These are phyloP conservation scores for Margaritifera margaritifera DNA, from an alignment of 2,888 invertebrate species.

Conservation along the genomic window DNA sequence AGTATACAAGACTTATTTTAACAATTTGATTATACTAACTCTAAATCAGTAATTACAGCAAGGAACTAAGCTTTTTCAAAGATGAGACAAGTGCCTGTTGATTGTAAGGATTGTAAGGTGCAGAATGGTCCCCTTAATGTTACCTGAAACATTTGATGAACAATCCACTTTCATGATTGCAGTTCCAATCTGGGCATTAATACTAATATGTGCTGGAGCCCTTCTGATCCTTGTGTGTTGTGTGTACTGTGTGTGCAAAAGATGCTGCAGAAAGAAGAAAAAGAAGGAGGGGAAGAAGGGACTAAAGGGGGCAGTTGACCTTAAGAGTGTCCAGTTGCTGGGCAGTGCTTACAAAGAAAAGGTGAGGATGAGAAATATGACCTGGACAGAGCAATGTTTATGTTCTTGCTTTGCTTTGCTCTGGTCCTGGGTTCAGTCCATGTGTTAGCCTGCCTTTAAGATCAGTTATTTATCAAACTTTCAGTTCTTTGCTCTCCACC, in stretches of 20 bases:
- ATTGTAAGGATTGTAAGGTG: too few species aligned
- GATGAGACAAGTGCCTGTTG: too few species aligned
- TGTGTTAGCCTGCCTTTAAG: not conserved
- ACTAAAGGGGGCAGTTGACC: conserved; percentile 80
- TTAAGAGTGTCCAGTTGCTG: conserved; percentile 95
- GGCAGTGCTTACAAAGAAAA: conserved; percentile 99
- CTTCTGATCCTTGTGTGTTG: conserved; percentile 66
- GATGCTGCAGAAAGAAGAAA: conserved; percentile 69
- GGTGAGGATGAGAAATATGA: conserved; percentile 77
- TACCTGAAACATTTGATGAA: not conserved
- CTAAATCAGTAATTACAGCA: too few species aligned
- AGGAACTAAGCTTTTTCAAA: not conserved
- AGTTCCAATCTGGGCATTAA: conserved; percentile 70
- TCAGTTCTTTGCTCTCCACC: too few species aligned
- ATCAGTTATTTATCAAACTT: too few species aligned
- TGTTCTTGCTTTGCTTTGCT: not conserved
- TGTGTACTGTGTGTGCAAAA: conserved; percentile 69
- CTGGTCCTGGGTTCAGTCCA: not conserved
- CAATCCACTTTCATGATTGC: conserved; percentile 8
- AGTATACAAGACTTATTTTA: too few species aligned
- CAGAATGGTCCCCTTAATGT: not conserved
- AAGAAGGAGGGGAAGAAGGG: conserved; percentile 80
- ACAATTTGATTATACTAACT: too few species aligned
- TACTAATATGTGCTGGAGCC: conserved; percentile 67
- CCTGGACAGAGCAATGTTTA: not conserved